These are phyloP conservation scores for Zhuqinia jingwanae DNA, from an alignment of 2,888 invertebrate species.

Conservation along the genomic window DNA sequence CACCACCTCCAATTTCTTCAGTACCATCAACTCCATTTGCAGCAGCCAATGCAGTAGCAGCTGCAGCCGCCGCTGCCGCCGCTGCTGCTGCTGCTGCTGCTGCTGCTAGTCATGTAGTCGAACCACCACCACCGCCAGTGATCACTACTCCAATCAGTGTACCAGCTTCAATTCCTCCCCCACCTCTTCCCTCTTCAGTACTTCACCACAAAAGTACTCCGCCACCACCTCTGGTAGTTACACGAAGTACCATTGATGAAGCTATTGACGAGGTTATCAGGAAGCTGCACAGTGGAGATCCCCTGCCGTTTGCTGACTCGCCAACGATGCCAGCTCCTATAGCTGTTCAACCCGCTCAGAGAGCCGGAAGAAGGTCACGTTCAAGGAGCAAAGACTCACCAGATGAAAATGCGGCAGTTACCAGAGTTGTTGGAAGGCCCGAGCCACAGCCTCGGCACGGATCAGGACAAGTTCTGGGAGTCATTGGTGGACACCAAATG, in stretches of 20 bases:
- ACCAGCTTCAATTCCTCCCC: conserved; percentile 42
- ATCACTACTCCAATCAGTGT: background rate
- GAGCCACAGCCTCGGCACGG: conserved; percentile 52
- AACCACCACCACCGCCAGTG: conserved; percentile 38
- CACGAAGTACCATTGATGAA: conserved; percentile 90
- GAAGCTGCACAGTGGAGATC: conserved; percentile 65
- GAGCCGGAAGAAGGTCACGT: conserved; percentile 70
- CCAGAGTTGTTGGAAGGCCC: conserved; percentile 27
- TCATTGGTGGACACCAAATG: conserved; percentile 63
- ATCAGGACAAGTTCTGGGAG: conserved; percentile 55
- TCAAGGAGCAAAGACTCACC: conserved; percentile 77
- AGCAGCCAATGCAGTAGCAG: conserved; percentile 14
- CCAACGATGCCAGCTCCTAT: conserved; percentile 50
- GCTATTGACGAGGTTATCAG: conserved; percentile 94
- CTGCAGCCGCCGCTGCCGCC: conserved; percentile 27
- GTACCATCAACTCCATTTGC: conserved; percentile 24
- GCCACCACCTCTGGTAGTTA: conserved; percentile 79
- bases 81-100: conserved; percentile 29
- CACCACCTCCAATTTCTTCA: conserved; percentile 42
- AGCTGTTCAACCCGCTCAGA: conserved; percentile 38
- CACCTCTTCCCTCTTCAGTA: conserved; percentile 48
- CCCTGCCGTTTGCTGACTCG: conserved; percentile 42
- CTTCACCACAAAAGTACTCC: conserved; percentile 79
- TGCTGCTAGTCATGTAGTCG: too few relatives aligned
- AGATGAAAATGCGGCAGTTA: conserved; percentile 59